Evolutionary conservation across 2,888 invertebrate genomes (phyloP).

Genomic region (Phragmatobia fuliginosa): DNA sequence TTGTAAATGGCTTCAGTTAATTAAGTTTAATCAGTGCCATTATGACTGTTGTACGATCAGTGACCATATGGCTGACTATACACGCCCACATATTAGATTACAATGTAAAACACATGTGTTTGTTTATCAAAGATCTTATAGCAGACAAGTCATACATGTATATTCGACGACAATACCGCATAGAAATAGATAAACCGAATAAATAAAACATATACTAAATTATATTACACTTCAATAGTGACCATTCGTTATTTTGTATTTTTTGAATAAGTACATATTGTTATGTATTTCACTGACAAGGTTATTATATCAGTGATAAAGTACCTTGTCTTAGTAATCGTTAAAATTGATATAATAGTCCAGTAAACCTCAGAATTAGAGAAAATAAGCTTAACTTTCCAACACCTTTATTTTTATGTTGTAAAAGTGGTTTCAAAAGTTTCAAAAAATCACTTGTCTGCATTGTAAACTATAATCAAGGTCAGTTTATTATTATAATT

Average conservation of each 20-base stretch:
- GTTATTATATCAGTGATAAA: too few species aligned
- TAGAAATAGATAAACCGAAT: background rate
- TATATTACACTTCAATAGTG: background rate
- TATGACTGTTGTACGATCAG: constrained; percentile 62
- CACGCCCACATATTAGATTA: constrained; percentile 83
- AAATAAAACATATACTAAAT: background rate
- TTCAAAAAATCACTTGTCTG: too few species aligned
- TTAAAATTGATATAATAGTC: too few species aligned
- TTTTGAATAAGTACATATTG: too few species aligned
- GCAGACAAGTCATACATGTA: constrained; percentile 5
- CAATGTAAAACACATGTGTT: constrained; percentile 54
- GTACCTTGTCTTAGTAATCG: too few species aligned
- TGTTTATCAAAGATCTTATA: constrained; percentile 55
- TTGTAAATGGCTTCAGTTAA: constrained; percentile 86
- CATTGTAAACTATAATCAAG: too few species aligned
- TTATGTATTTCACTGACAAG: too few species aligned
- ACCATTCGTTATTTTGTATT: background rate
- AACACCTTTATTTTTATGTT: too few species aligned
- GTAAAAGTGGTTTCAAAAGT: too few species aligned
- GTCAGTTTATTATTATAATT: too few species aligned
- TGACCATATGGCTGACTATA: constrained; percentile 78
- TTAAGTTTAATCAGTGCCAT: constrained; percentile 85
- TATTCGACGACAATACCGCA: background rate
- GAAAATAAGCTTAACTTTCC: too few species aligned
- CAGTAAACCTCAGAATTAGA: too few species aligned